Evolutionary conservation across 37 sponge, comb jelly and placozoan genomes (phyloP).

Genomic region (Chondrilla cf. caribensis): DNA sequence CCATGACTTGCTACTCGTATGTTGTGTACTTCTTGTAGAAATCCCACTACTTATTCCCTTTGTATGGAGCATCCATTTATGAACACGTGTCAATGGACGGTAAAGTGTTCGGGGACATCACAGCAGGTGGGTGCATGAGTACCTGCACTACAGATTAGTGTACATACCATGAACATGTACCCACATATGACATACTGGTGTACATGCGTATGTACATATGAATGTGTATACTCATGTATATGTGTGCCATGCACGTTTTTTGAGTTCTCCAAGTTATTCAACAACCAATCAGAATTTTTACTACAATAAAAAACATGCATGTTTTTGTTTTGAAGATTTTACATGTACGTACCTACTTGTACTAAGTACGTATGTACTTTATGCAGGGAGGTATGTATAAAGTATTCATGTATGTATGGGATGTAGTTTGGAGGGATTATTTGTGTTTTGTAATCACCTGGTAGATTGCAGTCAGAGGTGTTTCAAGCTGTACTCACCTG

Average conservation of each 20-base stretch:
- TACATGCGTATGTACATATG: not conserved
- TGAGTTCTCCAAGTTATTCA: too few species aligned
- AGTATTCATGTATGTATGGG: too few species aligned
- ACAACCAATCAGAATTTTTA: too few species aligned
- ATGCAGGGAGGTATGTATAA: too few species aligned
- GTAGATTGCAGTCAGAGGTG: conserved; percentile 24
- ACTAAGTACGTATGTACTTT: not conserved
- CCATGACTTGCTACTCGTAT: not conserved
- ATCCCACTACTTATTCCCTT: conserved; percentile 40
- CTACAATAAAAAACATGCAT: too few species aligned
- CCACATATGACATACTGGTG: not conserved
- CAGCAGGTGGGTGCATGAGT: conserved; percentile 37
- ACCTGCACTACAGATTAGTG: too few species aligned
- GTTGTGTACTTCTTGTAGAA: not conserved
- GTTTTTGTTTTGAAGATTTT: too few species aligned
- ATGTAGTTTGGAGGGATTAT: too few species aligned
- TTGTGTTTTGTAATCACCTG: too few species aligned
- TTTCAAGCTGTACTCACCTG: conserved; percentile 56
- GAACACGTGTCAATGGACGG: conserved; percentile 51
- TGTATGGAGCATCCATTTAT: conserved; percentile 57
- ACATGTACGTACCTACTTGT: too few species aligned
- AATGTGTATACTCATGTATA: too few species aligned
- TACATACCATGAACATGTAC: not conserved
- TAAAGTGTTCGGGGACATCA: conserved; percentile 34
- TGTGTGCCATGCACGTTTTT: too few species aligned